Evolutionary conservation across 2,113 vertebrate genomes (phyloP).

Genomic region (Nothobranchius furzeri): DNA sequence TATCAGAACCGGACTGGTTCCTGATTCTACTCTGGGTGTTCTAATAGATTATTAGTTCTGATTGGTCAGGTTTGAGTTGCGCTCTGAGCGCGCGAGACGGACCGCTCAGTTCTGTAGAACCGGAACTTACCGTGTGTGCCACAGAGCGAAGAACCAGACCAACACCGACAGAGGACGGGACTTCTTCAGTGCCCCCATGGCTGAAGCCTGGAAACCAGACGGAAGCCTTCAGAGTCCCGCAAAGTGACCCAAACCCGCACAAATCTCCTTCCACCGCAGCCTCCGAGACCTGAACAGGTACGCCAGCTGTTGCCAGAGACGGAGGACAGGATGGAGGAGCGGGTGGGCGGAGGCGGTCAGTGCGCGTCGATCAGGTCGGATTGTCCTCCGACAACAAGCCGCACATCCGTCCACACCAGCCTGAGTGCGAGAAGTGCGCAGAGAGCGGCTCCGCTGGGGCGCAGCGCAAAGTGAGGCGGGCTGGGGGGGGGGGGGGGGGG

Average conservation of each 20-base stretch:
- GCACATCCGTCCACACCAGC: neutral
- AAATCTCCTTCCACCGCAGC: too few species aligned
- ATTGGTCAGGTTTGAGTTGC: too few species aligned
- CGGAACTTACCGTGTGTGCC: conserved; percentile 56
- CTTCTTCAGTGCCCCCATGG: conserved; percentile 52
- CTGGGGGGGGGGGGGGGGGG: too few species aligned
- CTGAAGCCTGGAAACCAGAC: conserved; percentile 28
- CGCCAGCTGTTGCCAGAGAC: neutral
- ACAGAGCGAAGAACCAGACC: conserved; percentile 46
- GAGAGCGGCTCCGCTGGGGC: conserved; percentile 7
- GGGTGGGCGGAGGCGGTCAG: too few species aligned
- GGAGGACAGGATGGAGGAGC: neutral
- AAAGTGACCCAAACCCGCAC: neutral
- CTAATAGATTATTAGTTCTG: too few species aligned
- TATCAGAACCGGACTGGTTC: too few species aligned
- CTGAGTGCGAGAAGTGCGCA: neutral
- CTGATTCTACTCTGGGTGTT: too few species aligned
- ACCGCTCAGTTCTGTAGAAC: neutral
- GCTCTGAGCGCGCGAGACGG: too few species aligned
- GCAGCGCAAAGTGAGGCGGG: neutral
- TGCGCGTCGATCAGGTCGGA: too few species aligned
- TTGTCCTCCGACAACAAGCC: neutral
- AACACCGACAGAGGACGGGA: conserved; percentile 18
- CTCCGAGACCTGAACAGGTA: conserved; percentile 2
- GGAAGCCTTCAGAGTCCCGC: conserved; percentile 5